Evolutionary conservation across 2,113 vertebrate species (phyloP), one percentile per base, ranked within the genome.

Genomic region (Rynchops niger): DNA sequence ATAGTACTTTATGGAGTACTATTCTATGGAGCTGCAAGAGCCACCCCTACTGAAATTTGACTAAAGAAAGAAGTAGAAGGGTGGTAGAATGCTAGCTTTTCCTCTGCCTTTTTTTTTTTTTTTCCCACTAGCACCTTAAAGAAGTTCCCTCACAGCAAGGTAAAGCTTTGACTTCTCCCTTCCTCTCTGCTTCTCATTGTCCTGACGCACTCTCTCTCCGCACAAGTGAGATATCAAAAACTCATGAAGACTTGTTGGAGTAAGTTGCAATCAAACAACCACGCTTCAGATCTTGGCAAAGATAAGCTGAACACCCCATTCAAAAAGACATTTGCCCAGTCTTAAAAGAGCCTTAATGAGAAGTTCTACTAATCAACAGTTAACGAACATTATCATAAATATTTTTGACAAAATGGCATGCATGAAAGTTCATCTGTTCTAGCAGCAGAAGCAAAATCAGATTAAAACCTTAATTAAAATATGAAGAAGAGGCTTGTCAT

Each of bases 401-500:
- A 83, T 81, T 95, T 95, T 82, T 89, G 22, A 94, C 62, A 96
- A 89, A 94, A 88, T 50, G n/a, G 45, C 45, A 87, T 61, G 59
- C 73, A 85, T 76, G 38, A 83, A 96, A 88, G 80, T 92, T 93
- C 95, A 83, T 86, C 84, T 94, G n/a, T 92, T 93, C 70, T 71
- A 92, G 42, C 50, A 84, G 80, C 49, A 86, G 55, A 92, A 90
- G 82, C 29, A 93, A 94, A 93, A 96, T 82, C 86, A 94, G 88
- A 96, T 86, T 93, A 95, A 95, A 96, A 92, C 77, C 94, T 97
- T 96, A 96, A 96, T 97, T 96, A 96, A 96, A 96, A 89, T 70
- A 74, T 58, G 73, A 92, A 96, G 79, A 88, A 95, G 58, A 89
- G 34, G 62, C 67, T 92, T 97, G 58, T 93, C 80, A 63, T 85